A percentile compares a stretch with the other conserved stretches of the same genome.
phyloP scores from a whole-genome alignment of 2,113 vertebrate genomes.

The Gavialis gangeticus region DNA sequence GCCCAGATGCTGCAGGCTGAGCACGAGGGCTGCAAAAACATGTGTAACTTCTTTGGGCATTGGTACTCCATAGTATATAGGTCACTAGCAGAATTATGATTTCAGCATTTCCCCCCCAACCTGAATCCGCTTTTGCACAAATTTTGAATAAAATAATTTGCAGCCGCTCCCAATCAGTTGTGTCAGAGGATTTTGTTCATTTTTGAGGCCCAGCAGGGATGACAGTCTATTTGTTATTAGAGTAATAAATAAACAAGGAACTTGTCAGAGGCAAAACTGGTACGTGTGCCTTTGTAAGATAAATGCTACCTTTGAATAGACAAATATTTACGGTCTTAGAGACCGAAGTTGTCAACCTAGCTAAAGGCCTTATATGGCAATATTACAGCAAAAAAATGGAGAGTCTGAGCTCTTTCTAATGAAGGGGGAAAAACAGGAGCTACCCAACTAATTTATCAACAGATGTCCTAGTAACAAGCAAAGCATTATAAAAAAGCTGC shows the following conservation, averaged over 20 bases:
- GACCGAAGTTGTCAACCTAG: constrained; percentile 76
- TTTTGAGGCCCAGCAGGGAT: constrained; percentile 75
- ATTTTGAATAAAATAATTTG: constrained; percentile 76
- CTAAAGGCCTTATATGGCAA: constrained; percentile 74
- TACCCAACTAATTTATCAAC: constrained; percentile 43
- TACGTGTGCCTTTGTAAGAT: constrained; percentile 80
- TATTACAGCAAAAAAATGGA: constrained; percentile 67
- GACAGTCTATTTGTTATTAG: constrained; percentile 86
- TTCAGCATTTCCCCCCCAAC: constrained; percentile 20
- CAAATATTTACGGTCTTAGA: constrained; percentile 84
- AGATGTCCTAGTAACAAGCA: constrained; percentile 46
- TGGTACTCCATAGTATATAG: constrained; percentile 22
- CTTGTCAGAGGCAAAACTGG: constrained; percentile 82
- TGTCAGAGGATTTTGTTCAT: constrained; percentile 76
- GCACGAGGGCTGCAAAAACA: constrained; percentile 6
- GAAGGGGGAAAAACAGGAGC: constrained; percentile 16
- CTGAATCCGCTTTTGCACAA: constrained; percentile 53
- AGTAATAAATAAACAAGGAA: constrained; percentile 86
- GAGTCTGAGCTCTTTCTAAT: constrained; percentile 65
- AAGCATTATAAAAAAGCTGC: constrained; percentile 25
- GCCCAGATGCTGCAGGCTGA: constrained; percentile 53
- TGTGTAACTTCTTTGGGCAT: constrained; percentile 21
- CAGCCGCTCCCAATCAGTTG: constrained; percentile 70
- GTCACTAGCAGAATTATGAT: constrained; percentile 43
- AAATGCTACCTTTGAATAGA: constrained; percentile 83